phyloP scores from a whole-genome alignment of 2,888 invertebrate species.

The Dasypogon diadema region DNA sequence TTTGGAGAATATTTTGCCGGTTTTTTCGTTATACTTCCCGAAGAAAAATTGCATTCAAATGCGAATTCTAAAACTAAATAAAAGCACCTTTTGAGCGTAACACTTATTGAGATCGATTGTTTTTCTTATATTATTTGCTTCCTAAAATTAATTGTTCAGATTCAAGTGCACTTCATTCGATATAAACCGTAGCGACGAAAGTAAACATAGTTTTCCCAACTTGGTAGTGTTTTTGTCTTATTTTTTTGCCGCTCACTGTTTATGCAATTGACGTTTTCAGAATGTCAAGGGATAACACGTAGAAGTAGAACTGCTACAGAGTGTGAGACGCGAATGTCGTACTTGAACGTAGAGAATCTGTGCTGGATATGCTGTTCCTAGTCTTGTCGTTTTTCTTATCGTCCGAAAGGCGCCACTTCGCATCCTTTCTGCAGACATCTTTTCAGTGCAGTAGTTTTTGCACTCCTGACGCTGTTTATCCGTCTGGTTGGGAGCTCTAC shows the following conservation, averaged over 20 bases:
- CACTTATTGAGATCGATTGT: slow-evolving; percentile 1
- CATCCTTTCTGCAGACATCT: slow-evolving; percentile 40
- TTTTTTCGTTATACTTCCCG: background rate
- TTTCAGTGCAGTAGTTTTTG: slow-evolving; percentile 39
- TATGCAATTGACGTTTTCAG: slow-evolving; percentile 33
- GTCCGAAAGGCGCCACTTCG: slow-evolving; percentile 47
- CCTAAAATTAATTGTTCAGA: slow-evolving; percentile 7
- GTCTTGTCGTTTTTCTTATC: slow-evolving; percentile 24
- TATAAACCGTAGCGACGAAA: slow-evolving; percentile 1
- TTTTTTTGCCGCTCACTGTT: slow-evolving; percentile 38
- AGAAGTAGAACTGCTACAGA: slow-evolving; percentile 12
- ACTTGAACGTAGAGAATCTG: slow-evolving; percentile 1
- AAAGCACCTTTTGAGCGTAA: background rate
- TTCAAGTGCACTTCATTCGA: slow-evolving; percentile 39
- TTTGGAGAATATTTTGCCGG: slow-evolving; percentile 58
- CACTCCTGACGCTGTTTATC: slow-evolving; percentile 18
- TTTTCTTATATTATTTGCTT: background rate
- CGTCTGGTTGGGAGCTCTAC: slow-evolving; percentile 6
- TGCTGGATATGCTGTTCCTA: background rate
- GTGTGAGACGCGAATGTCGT: slow-evolving; percentile 33
- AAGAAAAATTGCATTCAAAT: background rate
- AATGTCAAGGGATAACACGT: slow-evolving; percentile 8
- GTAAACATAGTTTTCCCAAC: slow-evolving; percentile 18
- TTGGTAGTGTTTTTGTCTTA: slow-evolving; percentile 12
- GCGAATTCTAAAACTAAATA: background rate